Conservation (phyloP, 2,113 vertebrate genomes). For the Semnornis frantzii region DNA sequence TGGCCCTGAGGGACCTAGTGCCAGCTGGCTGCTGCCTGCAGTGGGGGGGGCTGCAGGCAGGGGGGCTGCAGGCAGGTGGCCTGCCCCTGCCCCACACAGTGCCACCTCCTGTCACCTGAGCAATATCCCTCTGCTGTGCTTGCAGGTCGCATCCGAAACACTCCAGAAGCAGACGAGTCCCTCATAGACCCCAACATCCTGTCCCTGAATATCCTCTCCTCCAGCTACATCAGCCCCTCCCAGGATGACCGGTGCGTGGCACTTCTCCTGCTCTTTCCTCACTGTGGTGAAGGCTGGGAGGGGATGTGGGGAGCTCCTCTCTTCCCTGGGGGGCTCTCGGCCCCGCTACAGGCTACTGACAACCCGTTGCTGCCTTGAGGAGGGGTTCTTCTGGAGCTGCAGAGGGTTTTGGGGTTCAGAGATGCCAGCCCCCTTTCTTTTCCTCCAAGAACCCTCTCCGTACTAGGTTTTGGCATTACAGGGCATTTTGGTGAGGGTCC, state of each 20-base stretch:
- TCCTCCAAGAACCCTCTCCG: not conserved
- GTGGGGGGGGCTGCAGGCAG: not conserved
- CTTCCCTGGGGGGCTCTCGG: not conserved
- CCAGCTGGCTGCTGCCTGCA: not conserved
- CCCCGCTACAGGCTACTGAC: not conserved
- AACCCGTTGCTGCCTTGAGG: not conserved
- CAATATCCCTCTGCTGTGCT: accelerated
- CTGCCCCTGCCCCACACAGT: not conserved
- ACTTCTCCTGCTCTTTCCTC: not conserved
- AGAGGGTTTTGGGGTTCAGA: not conserved
- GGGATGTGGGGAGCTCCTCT: not conserved
- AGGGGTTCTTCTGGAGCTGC: not conserved
- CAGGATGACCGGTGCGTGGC: constrained; percentile 90
- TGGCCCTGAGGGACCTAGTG: not conserved
- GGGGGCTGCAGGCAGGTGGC: not conserved
- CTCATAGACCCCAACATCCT: constrained; percentile 95
- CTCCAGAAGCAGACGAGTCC: constrained; percentile 90
- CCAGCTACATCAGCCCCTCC: constrained; percentile 85
- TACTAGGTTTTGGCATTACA: not conserved
- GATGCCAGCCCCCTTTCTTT: not conserved
- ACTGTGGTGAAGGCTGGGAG: not conserved
- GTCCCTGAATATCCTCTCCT: constrained; percentile 93
- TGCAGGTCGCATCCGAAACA: constrained; percentile 92
- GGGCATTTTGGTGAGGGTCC: not conserved
- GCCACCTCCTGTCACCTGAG: not conserved